Evolutionary conservation across 2,797 vertebrate genomes (phyloP).

Genomic region (Neosilurus mollespiculum): DNA sequence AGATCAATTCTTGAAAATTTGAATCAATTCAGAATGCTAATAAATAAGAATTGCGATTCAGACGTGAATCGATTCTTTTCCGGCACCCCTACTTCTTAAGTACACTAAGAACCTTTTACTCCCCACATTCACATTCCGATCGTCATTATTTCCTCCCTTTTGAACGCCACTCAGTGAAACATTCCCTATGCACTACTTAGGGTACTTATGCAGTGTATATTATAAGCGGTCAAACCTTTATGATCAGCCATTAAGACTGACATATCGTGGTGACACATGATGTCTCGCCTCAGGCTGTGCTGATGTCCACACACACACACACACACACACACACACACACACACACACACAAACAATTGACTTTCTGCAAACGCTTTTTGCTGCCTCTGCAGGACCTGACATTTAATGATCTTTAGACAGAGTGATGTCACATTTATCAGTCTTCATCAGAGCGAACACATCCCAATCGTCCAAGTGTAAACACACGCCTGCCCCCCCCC

Average conservation of each 20-base stretch:
- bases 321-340: slow-evolving; percentile 44
- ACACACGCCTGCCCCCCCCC: slow-evolving; percentile 61
- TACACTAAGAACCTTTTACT: background rate
- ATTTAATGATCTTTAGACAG: slow-evolving; percentile 82
- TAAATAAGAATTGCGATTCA: too few relatives aligned
- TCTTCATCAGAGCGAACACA: slow-evolving; percentile 78
- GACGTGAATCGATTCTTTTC: too few relatives aligned
- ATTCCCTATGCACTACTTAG: background rate
- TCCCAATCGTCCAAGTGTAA: slow-evolving; percentile 72
- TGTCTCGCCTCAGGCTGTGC: slow-evolving; percentile 24
- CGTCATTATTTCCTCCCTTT: background rate
- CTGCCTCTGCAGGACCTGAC: slow-evolving; percentile 77
- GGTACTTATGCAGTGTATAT: background rate
- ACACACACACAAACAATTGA: slow-evolving; percentile 72
- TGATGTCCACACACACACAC: slow-evolving; percentile 27
- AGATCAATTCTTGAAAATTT: too few relatives aligned
- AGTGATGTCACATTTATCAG: slow-evolving; percentile 80
- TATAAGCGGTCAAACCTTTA: slow-evolving; percentile 17
- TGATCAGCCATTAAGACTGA: slow-evolving; percentile 29
- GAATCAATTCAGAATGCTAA: too few relatives aligned
- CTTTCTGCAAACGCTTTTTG: slow-evolving; percentile 79
- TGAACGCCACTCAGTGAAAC: background rate
- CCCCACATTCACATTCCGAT: background rate
- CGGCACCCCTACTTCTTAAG: background rate
- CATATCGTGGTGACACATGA: slow-evolving; percentile 31